phyloP scores from a whole-genome alignment of 2,888 invertebrate species.

The Macrostomum cliftonense region DNA sequence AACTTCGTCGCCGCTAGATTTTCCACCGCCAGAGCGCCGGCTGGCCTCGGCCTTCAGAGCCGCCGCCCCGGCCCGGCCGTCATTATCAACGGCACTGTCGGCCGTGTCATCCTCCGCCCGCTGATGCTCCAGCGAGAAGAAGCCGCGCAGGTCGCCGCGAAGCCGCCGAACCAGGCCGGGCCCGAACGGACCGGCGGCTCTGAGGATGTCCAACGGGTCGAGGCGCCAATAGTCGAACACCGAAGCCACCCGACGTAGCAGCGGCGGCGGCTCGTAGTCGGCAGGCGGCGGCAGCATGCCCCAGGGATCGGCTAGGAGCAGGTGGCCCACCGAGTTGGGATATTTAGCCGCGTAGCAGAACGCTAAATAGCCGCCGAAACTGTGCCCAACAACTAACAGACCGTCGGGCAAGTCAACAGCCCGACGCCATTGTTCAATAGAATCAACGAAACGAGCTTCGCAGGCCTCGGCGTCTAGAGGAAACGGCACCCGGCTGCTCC shows the following conservation, averaged over 20 bases:
- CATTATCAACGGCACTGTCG: too few relatives aligned
- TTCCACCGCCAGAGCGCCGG: too few relatives aligned
- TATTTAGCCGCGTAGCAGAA: background rate
- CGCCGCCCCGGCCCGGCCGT: too few relatives aligned
- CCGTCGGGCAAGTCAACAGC: slow-evolving; percentile 68
- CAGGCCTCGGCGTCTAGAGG: slow-evolving; percentile 56
- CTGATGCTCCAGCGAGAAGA: too few relatives aligned
- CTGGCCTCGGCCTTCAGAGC: too few relatives aligned
- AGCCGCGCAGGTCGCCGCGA: slow-evolving; percentile 49
- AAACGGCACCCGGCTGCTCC: slow-evolving; percentile 72
- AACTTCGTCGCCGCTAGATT: slow-evolving; percentile 41
- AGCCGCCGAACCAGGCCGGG: slow-evolving; percentile 66
- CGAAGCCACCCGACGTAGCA: slow-evolving; percentile 59
- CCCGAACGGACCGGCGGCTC: slow-evolving; percentile 71
- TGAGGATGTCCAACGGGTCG: slow-evolving; percentile 67
- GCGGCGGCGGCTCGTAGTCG: slow-evolving; percentile 10
- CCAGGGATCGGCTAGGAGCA: slow-evolving; percentile 83
- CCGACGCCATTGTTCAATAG: slow-evolving; percentile 81
- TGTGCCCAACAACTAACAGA: slow-evolving; percentile 42
- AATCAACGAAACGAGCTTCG: slow-evolving; percentile 67
- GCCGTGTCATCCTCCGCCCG: too few relatives aligned
- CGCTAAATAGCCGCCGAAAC: background rate
- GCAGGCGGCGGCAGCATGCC: slow-evolving; percentile 38
- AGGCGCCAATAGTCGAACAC: slow-evolving; percentile 59
- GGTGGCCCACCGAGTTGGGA: slow-evolving; percentile 51